phyloP scores from a whole-genome alignment of 2,113 vertebrate species.

The Noctilio leporinus region DNA sequence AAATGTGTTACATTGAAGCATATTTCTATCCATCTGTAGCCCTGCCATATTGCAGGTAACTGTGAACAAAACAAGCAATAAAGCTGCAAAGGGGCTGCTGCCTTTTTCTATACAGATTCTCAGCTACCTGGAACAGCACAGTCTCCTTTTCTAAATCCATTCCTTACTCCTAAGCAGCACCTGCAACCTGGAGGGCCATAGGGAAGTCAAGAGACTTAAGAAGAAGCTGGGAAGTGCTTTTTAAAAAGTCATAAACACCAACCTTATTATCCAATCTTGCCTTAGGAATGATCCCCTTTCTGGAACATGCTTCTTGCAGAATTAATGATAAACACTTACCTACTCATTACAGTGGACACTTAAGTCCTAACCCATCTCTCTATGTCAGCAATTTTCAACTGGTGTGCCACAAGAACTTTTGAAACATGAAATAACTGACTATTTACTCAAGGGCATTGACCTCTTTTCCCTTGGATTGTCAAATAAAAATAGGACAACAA shows the following conservation, averaged over 20 bases:
- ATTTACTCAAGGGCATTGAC: neutral
- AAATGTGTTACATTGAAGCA: slow-evolving; percentile 58
- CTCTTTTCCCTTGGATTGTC: neutral
- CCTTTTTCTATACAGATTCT: neutral
- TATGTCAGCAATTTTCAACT: neutral
- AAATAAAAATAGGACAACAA: neutral
- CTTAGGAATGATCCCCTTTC: neutral
- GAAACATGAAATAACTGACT: neutral
- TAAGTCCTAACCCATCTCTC: neutral
- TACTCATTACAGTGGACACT: neutral
- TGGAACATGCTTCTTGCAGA: neutral
- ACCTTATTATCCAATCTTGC: neutral
- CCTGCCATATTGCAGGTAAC: slow-evolving; percentile 37
- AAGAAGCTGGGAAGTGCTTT: neutral
- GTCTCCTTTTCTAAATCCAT: neutral
- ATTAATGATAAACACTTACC: neutral
- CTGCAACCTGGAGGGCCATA: neutral
- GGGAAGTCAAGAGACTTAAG: neutral
- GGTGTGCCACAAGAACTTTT: neutral
- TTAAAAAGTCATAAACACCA: neutral
- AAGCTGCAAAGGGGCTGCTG: neutral
- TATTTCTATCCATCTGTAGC: slow-evolving; percentile 65
- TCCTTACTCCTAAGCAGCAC: neutral
- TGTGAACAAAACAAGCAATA: slow-evolving; percentile 57
- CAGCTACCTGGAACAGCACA: neutral